Conservation (phyloP, 2,797 vertebrate species). For the Ctenosaura bakeri region DNA sequence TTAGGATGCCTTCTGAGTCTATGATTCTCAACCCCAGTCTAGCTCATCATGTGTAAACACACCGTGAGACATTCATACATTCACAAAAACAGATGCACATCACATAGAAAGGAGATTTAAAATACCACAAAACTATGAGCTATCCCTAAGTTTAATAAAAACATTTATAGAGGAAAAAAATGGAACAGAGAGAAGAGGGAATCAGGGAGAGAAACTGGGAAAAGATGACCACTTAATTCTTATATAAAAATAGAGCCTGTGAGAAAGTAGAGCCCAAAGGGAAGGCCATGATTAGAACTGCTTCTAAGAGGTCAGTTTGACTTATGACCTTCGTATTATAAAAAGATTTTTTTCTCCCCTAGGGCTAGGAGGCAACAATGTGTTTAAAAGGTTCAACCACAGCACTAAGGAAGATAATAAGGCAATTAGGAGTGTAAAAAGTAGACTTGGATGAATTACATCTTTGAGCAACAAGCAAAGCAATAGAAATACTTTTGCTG, state of each 20-base stretch:
- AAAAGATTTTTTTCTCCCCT: constrained; percentile 67
- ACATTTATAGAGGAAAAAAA: neutral
- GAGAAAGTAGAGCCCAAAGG: constrained; percentile 52
- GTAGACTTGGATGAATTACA: constrained; percentile 42
- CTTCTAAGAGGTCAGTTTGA: constrained; percentile 46
- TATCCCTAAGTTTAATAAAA: neutral
- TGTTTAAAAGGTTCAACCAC: constrained; percentile 44
- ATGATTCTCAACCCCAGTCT: neutral
- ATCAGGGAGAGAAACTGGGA: neutral
- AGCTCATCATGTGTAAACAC: neutral
- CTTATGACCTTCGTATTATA: constrained; percentile 61
- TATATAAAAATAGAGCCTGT: constrained; percentile 46
- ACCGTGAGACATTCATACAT: too few relatives aligned
- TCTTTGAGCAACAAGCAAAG: constrained; percentile 50
- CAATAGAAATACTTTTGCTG: constrained; percentile 61
- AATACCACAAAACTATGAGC: neutral
- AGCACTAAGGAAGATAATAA: constrained; percentile 30
- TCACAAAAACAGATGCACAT: too few relatives aligned
- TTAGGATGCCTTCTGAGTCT: too few relatives aligned
- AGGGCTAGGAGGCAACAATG: constrained; percentile 59
- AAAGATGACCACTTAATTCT: constrained; percentile 33
- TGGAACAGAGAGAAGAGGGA: neutral
- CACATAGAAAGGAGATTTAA: neutral
- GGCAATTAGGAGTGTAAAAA: constrained; percentile 48
- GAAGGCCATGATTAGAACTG: constrained; percentile 53